phyloP scores from a whole-genome alignment of 2,888 invertebrate species.

The Acrobasis consociella region DNA sequence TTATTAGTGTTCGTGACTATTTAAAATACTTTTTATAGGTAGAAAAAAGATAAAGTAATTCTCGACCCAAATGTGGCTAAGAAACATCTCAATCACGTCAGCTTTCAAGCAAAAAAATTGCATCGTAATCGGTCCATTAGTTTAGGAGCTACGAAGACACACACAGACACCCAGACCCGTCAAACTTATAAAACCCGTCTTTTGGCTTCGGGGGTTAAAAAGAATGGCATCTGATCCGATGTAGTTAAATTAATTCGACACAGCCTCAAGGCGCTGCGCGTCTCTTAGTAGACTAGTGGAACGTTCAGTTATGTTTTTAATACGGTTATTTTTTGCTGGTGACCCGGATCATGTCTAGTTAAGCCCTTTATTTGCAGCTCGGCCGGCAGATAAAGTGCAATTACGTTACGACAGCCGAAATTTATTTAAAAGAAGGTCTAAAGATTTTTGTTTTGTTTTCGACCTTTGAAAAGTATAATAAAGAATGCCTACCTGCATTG shows the following conservation, averaged over 20 bases:
- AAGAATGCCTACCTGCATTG: no score
- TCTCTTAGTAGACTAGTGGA: conserved; percentile 73
- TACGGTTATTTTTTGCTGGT: conserved; percentile 73
- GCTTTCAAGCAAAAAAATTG: no score
- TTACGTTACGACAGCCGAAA: conserved; percentile 29
- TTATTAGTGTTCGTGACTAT: no score
- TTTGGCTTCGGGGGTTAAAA: conserved; percentile 25
- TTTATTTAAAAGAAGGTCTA: neutral
- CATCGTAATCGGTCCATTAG: no score
- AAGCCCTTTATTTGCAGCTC: conserved; percentile 60
- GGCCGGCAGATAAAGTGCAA: conserved; percentile 1
- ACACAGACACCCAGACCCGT: no score
- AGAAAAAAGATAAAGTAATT: no score
- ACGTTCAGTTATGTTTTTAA: conserved; percentile 75
- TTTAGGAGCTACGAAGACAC: no score
- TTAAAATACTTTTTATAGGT: no score
- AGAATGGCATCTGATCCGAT: conserved; percentile 46
- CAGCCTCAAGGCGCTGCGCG: conserved; percentile 61
- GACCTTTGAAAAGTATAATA: no score
- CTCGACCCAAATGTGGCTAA: no score
- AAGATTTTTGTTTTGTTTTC: neutral
- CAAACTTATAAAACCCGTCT: no score
- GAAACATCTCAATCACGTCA: no score
- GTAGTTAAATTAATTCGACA: conserved; percentile 54
- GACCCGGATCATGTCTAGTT: conserved; percentile 59